Base-by-base conservation (phyloP, 2,797 vertebrate genomes). In the Telmatherina bonti region DNA sequence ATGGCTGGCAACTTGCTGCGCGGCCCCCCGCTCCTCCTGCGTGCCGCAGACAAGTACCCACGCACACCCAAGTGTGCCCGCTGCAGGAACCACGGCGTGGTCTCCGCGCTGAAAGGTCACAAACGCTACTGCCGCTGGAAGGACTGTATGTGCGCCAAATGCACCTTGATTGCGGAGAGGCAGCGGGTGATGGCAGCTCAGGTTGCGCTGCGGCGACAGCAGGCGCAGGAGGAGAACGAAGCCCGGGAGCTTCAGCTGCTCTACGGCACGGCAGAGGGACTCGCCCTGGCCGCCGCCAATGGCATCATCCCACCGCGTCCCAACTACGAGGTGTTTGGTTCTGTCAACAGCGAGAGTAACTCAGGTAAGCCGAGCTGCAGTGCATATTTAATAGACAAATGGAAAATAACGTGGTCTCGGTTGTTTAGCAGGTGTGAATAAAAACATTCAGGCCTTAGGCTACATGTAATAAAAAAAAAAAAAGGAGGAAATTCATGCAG, bases 111-210 rank as follows among this genome's bases (percentile, higher is more conserved):
- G 15, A 98, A 98, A 85, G 96, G 96, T 60, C 96, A 98, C 93
- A 97, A 98, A 78, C 96, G 96, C 75, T 95, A 96, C 84, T 98
- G 96, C 24, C 95, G 95, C 72, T 98, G 96, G 96, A 94, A 95
- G 68, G 96, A 96, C 88, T 98, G 96, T 83, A 90, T 94, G 24
- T 98, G 96, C 88, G 95, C 94, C 61, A 96, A 96, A 84, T 98
- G 97, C 91, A 95, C 96, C 0, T 92, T 98, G 58, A 97, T 98
- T 4, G 96, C 97, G 0, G 96, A 97, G 91, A 85, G 97, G 59
- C 96, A 97, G 91, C 93, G 97, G 2, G 96, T 97, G 49, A 97
- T 97, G 96, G 96, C 96, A 0, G 96, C 96, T n/a, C 96, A 97
- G 90, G 96, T 97, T 81, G 96, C 97, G 0, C 93, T 97, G 60